Evolutionary conservation across 2,113 vertebrate species (phyloP).

Genomic region (Otus sunia): DNA sequence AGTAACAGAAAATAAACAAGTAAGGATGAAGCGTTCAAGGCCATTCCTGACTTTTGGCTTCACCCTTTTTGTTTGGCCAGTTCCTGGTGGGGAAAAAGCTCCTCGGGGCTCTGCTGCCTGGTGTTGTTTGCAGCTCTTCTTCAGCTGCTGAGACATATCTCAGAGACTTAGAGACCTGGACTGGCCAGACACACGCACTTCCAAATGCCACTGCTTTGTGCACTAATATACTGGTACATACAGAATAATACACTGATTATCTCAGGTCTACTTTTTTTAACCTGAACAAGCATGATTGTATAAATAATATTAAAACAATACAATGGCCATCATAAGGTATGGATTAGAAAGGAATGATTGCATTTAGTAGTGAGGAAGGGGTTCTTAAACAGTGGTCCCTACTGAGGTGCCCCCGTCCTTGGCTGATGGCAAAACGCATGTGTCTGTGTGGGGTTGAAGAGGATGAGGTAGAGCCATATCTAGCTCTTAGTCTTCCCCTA

Average conservation of each 20-base stretch:
- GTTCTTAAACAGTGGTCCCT: not conserved
- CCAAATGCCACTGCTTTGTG: not conserved
- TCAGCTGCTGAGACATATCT: not conserved
- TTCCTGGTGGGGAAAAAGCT: not conserved
- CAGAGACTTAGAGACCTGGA: not conserved
- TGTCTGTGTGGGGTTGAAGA: not conserved
- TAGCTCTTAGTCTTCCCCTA: not conserved
- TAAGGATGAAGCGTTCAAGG: not conserved
- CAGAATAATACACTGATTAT: not conserved
- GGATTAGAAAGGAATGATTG: not conserved
- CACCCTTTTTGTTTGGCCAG: not conserved
- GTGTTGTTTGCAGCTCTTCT: not conserved
- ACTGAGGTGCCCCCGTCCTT: not conserved
- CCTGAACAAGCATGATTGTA: fast-evolving
- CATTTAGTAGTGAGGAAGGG: not conserved
- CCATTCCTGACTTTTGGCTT: not conserved
- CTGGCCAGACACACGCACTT: not conserved
- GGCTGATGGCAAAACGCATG: not conserved
- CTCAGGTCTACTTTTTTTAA: not conserved
- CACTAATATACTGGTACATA: fast-evolving
- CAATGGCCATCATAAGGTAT: not conserved
- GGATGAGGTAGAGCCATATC: not conserved
- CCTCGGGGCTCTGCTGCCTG: not conserved
- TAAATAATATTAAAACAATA: not conserved
- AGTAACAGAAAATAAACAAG: not conserved